A percentile compares a stretch with the other conserved stretches of the same genome.
Conservation (phyloP, 2,113 vertebrate species). For the Sakesphorus luctuosus region DNA sequence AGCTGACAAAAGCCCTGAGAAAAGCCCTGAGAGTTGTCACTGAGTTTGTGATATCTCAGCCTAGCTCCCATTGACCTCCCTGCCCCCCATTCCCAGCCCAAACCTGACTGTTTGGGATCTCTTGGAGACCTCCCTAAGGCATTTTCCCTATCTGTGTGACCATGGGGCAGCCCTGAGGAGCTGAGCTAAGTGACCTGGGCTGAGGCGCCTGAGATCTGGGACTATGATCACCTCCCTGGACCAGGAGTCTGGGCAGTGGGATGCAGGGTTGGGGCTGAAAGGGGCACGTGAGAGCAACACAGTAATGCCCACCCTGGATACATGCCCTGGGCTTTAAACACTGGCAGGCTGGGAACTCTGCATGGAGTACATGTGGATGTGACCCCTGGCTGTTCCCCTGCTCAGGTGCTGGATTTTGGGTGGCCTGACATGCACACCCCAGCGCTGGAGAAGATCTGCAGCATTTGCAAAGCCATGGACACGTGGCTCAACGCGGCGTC, state of each 20-base stretch:
- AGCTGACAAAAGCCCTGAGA: background rate
- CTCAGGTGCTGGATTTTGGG: conserved; percentile 94
- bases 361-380: background rate
- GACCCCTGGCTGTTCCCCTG: background rate
- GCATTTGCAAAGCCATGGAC: conserved; percentile 98
- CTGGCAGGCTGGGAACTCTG: background rate
- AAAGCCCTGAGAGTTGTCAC: background rate
- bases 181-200: background rate
- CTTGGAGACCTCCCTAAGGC: background rate
- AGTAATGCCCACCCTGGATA: background rate
- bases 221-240: rapidly evolving
- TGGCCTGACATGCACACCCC: conserved; percentile 98
- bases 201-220: background rate
- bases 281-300: rapidly evolving
- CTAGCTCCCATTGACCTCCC: background rate
- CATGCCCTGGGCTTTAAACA: rapidly evolving
- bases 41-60: background rate
- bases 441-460: conserved; percentile 96
- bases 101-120: background rate
- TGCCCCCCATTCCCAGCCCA: background rate
- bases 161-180: background rate
- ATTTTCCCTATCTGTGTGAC: background rate
- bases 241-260: background rate
- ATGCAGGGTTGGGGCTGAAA: background rate
- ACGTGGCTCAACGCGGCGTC: conserved; percentile 90